Conservation (phyloP, 2,113 vertebrate species). For the Ovis canadensis region DNA sequence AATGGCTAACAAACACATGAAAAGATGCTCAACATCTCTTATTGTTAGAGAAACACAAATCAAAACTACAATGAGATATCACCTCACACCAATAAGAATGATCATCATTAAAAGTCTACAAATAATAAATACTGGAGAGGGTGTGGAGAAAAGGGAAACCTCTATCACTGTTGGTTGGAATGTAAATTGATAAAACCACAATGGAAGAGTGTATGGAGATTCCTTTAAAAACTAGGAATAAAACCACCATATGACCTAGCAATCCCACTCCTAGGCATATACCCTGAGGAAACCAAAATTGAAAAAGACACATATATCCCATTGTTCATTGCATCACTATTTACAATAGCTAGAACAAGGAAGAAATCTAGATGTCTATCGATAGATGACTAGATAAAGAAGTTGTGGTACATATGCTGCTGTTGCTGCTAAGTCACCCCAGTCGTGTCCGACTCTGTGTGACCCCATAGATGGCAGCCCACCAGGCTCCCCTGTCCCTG, state of each 20-base stretch:
- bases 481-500: fast-evolving
- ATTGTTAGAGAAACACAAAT: not conserved
- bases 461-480: not conserved
- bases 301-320: not conserved
- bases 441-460: not conserved
- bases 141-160: not conserved
- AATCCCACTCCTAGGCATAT: not conserved
- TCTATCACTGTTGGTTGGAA: not conserved
- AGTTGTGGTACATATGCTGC: not conserved
- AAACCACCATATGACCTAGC: not conserved
- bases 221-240: not conserved
- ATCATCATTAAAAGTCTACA: not conserved
- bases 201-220: not conserved
- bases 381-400: not conserved
- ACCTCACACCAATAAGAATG: not conserved
- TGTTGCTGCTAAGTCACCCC: not conserved
- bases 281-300: not conserved
- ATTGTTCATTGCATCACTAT: not conserved
- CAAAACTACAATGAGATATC: not conserved
- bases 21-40: not conserved
- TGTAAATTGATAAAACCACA: not conserved
- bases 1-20: not conserved
- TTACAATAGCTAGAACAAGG: not conserved
- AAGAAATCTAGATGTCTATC: not conserved
- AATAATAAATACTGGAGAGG: not conserved